These are phyloP conservation scores for Drosophila triauraria DNA, from an alignment of 1,140 invertebrate genomes.

Conservation along the genomic window DNA sequence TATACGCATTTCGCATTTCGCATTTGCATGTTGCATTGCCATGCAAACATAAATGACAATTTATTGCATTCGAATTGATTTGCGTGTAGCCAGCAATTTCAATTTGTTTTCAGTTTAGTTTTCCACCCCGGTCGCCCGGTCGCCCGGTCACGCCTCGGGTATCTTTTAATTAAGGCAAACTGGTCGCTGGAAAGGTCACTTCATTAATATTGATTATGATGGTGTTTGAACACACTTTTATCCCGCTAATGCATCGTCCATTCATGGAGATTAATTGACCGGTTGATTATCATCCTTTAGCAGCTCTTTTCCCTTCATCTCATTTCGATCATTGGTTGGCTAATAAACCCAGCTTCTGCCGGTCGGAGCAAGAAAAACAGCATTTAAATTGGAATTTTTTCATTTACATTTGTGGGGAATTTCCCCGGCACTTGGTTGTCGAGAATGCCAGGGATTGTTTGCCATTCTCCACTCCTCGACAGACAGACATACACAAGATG, in stretches of 20 bases:
- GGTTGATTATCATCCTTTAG: slow-evolving; percentile 25
- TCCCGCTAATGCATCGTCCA: slow-evolving; percentile 58
- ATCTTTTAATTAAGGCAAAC: slow-evolving; percentile 62
- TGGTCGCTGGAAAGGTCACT: slow-evolving; percentile 17
- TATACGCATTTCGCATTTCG: slow-evolving; percentile 26
- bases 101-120: slow-evolving; percentile 44
- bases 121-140: neutral
- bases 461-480: neutral
- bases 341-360: slow-evolving; percentile 23
- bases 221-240: slow-evolving; percentile 36
- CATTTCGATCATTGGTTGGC: slow-evolving; percentile 21
- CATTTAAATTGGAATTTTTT: slow-evolving; percentile 49
- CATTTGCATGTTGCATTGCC: slow-evolving; percentile 65
- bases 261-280: slow-evolving; percentile 70
- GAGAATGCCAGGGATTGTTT: slow-evolving; percentile 14
- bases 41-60: slow-evolving; percentile 65
- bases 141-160: slow-evolving; percentile 9
- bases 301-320: neutral
- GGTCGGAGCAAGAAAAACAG: slow-evolving; percentile 28
- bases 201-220: slow-evolving; percentile 78
- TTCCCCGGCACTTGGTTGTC: neutral
- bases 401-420: slow-evolving; percentile 31
- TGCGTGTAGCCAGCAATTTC: slow-evolving; percentile 32
- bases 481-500: neutral
- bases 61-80: slow-evolving; percentile 56